phyloP scores from a whole-genome alignment of 2,888 invertebrate genomes.

The Bembecia ichneumoniformis region DNA sequence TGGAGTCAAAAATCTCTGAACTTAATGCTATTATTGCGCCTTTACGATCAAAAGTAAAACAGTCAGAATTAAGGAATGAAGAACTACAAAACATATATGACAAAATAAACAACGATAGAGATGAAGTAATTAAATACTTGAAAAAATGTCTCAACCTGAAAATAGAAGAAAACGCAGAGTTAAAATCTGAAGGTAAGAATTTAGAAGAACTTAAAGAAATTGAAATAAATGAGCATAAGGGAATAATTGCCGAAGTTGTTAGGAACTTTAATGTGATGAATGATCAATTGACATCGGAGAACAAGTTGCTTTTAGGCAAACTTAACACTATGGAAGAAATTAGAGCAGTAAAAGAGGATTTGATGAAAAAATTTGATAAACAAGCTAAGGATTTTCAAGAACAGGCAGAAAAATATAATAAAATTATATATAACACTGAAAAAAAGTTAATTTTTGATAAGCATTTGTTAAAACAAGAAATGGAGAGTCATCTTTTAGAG shows the following conservation, averaged over 20 bases:
- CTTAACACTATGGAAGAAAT: conserved; percentile 92
- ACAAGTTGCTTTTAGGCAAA: conserved; percentile 88
- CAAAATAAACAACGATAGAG: conserved; percentile 84
- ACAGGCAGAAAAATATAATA: conserved; percentile 83
- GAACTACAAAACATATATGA: conserved; percentile 74
- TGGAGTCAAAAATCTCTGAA: conserved; percentile 86
- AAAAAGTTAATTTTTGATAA: conserved; percentile 83
- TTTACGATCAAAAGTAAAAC: conserved; percentile 75
- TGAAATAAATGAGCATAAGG: conserved; percentile 76
- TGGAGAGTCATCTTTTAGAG: conserved; percentile 85
- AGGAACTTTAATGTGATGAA: conserved; percentile 83
- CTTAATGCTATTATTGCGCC: conserved; percentile 85
- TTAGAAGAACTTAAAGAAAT: conserved; percentile 79
- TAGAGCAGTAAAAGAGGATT: conserved; percentile 85
- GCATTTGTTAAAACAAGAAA: conserved; percentile 87
- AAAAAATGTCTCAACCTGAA: conserved; percentile 82
- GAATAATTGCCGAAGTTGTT: conserved; percentile 77
- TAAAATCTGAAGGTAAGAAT: conserved; percentile 81
- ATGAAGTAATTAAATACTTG: conserved; percentile 86
- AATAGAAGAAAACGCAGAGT: conserved; percentile 74
- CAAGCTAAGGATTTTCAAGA: conserved; percentile 83
- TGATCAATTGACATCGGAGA: conserved; percentile 88
- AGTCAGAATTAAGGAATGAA: conserved; percentile 81
- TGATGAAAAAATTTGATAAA: conserved; percentile 86
- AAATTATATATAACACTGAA: conserved; percentile 84